Percentiles rank a stretch among this genome's conserved stretches.
Conservation (phyloP, 2,113 vertebrate genomes). For the Misgurnus anguillicaudatus region DNA sequence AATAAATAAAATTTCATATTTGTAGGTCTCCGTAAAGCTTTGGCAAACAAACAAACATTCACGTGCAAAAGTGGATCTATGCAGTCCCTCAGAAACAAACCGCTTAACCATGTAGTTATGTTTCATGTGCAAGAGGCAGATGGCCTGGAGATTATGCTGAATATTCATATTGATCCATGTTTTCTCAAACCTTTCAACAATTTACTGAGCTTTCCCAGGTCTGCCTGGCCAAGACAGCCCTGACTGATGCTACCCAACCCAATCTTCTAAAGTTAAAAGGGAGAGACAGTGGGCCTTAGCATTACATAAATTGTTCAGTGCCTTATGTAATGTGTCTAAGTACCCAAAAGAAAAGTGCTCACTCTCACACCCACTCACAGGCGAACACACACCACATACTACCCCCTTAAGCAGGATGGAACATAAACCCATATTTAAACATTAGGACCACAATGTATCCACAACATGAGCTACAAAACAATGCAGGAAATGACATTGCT, state of each 20-base stretch:
- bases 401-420: conserved; percentile 30
- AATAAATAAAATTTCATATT: neutral
- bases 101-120: conserved; percentile 48
- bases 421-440: conserved; percentile 26
- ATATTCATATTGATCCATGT: conserved; percentile 56
- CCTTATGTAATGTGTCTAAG: conserved; percentile 50
- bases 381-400: conserved; percentile 19
- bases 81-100: conserved; percentile 27
- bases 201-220: conserved; percentile 31
- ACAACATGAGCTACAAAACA: conserved; percentile 5
- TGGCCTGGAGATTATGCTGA: conserved; percentile 53
- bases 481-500: conserved; percentile 29
- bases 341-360: conserved; percentile 28
- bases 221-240: conserved; percentile 22
- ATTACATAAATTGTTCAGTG: conserved; percentile 47
- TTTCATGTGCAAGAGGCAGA: conserved; percentile 50
- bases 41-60: neutral
- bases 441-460: conserved; percentile 14
- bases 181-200: conserved; percentile 46
- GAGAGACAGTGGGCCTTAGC: conserved; percentile 26
- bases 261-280: conserved; percentile 44
- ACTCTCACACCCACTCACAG: conserved; percentile 4
- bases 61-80: conserved; percentile 11
- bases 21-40: neutral
- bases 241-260: conserved; percentile 24